Evolutionary conservation across 2,113 vertebrate species (phyloP).

Genomic region (Alouatta palliata): DNA sequence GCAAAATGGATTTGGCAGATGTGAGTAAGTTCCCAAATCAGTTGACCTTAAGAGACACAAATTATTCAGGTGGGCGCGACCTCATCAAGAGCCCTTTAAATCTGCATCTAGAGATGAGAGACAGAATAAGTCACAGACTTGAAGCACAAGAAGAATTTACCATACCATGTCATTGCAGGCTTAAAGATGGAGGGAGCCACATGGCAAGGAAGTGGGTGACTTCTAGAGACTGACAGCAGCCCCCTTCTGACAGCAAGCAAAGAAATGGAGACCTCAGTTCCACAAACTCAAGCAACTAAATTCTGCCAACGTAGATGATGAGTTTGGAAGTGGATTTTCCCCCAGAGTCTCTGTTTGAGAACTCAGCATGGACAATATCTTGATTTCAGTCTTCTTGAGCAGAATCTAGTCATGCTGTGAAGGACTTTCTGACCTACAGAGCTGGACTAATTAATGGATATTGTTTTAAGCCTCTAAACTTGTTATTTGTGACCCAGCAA

Average conservation of each 20-base stretch:
- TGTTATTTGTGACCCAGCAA: constrained; percentile 17
- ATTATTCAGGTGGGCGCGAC: background rate
- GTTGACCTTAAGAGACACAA: background rate
- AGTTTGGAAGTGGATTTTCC: background rate
- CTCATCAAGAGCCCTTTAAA: background rate
- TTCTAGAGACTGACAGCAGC: background rate
- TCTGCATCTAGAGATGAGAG: background rate
- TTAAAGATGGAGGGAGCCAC: background rate
- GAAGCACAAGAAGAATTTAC: background rate
- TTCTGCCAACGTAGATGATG: background rate
- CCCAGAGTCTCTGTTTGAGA: background rate
- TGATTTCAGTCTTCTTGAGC: background rate
- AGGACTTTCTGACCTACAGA: background rate
- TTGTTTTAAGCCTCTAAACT: background rate
- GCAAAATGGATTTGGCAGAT: background rate
- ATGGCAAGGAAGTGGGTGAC: background rate
- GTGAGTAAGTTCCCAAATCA: background rate
- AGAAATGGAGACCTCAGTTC: background rate
- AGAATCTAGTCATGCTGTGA: background rate
- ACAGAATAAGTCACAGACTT: background rate
- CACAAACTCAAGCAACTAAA: background rate
- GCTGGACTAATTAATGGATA: background rate
- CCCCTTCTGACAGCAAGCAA: background rate
- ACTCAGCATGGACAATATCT: background rate
- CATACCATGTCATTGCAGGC: background rate